Conservation (phyloP, 2,113 vertebrate species). For the Anser brachyrhynchus region DNA sequence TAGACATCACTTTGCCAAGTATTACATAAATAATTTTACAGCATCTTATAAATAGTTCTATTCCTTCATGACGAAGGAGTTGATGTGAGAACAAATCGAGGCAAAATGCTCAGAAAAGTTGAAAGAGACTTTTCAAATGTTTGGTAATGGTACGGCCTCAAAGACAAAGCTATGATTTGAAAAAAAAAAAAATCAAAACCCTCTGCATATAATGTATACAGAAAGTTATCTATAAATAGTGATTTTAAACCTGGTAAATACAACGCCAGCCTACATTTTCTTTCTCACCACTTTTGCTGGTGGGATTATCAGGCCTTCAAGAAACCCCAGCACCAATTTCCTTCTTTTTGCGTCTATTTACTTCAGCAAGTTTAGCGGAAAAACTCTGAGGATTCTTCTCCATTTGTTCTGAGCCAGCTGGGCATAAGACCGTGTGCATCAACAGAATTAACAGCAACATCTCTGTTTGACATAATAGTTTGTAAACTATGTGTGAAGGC, state of each 20-base stretch:
- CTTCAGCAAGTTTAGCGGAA: neutral
- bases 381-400: neutral
- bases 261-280: neutral
- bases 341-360: neutral
- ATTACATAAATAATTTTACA: neutral
- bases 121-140: neutral
- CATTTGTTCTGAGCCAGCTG: neutral
- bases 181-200: no score
- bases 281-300: neutral
- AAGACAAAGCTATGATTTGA: neutral
- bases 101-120: neutral
- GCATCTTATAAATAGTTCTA: neutral
- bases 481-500: neutral
- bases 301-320: neutral
- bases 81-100: neutral
- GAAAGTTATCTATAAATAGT: neutral
- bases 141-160: neutral
- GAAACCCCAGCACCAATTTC: neutral
- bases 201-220: no score
- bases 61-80: neutral
- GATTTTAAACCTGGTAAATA: neutral
- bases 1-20: neutral
- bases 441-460: neutral
- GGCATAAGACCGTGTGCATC: accelerated
- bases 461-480: neutral